Evolutionary conservation across 2,113 vertebrate genomes (phyloP).

Genomic region (Pterocles orientalis): DNA sequence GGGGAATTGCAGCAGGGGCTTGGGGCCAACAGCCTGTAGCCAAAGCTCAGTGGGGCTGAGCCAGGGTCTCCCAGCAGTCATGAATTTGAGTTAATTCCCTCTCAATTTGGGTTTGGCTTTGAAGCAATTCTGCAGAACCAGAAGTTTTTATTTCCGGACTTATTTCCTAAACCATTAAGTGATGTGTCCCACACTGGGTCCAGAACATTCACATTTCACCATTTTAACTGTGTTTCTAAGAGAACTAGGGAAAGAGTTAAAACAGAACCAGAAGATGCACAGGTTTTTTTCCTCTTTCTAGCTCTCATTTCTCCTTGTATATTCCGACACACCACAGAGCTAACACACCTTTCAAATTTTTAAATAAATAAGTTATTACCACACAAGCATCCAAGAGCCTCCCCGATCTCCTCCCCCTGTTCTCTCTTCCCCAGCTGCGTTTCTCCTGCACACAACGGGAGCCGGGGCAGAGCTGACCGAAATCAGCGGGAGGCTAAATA

Average conservation of each 20-base stretch:
- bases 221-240: background rate
- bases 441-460: accelerated
- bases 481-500: background rate
- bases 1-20: background rate
- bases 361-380: background rate
- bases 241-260: background rate
- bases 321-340: background rate
- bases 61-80: background rate
- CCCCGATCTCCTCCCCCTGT: background rate
- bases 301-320: background rate
- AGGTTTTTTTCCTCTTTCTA: background rate
- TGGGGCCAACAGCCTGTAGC: background rate
- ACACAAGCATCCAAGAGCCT: background rate
- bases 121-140: background rate
- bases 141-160: background rate
- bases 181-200: background rate
- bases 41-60: background rate
- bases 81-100: background rate
- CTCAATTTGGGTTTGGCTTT: background rate
- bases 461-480: background rate
- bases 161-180: background rate
- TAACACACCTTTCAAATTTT: background rate
- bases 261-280: background rate
- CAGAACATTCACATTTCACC: background rate
- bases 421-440: background rate